These are phyloP conservation scores for Drosophila maculinotata DNA, from an alignment of 2,888 invertebrate genomes.

Conservation along the genomic window DNA sequence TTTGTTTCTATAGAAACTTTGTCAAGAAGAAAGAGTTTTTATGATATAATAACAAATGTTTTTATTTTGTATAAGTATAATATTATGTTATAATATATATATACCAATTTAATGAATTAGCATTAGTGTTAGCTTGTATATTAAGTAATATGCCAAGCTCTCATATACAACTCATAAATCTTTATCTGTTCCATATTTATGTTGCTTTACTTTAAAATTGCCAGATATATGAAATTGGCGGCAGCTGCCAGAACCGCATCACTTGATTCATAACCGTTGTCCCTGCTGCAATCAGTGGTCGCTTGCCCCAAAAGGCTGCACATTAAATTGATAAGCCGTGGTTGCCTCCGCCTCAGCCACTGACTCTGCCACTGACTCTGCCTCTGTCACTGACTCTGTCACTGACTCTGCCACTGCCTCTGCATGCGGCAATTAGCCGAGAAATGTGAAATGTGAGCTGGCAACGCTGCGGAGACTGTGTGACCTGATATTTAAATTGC, in stretches of 20 bases:
- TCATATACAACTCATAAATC: too few species aligned
- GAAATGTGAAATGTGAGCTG: conserved; percentile 17
- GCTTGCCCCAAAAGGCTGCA: conserved; percentile 24
- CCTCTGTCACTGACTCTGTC: conserved; percentile 3
- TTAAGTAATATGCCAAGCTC: too few species aligned
- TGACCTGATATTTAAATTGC: conserved; percentile 66
- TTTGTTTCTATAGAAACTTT: too few species aligned
- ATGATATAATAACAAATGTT: too few species aligned
- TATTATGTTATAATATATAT: too few species aligned
- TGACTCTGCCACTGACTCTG: conserved; percentile 1
- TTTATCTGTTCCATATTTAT: too few species aligned
- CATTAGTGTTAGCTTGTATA: too few species aligned
- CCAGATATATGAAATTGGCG: conserved; percentile 8
- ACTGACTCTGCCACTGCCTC: background rate
- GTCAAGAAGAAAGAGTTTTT: too few species aligned
- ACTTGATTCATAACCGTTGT: background rate
- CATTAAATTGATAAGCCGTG: conserved; percentile 56
- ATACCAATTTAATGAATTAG: too few species aligned
- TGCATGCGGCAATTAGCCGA: conserved; percentile 56
- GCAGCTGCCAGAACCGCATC: background rate
- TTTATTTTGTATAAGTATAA: too few species aligned
- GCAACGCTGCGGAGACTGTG: conserved; percentile 8
- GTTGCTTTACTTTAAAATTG: too few species aligned
- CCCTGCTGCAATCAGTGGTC: conserved; percentile 12
- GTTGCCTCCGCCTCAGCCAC: conserved; percentile 12